These are phyloP conservation scores for Aphidius colemani DNA, from an alignment of 2,888 invertebrate genomes.

Conservation along the genomic window DNA sequence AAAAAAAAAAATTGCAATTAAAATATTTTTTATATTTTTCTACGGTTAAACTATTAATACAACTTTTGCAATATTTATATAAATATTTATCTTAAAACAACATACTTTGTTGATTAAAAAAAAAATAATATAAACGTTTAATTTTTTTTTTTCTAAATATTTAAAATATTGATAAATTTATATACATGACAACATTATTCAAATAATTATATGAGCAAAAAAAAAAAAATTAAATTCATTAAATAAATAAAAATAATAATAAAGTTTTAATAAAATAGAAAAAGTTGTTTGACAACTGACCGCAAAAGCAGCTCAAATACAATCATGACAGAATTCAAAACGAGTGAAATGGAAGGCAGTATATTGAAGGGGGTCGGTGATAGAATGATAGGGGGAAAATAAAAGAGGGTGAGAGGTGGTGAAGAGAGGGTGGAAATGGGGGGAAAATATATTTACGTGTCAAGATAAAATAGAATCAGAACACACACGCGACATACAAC, in stretches of 20 bases:
- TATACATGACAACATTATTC: too few species aligned
- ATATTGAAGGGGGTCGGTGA: not conserved
- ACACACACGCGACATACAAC: not conserved
- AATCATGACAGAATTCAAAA: conserved; percentile 16
- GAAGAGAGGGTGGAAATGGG: conserved; percentile 23
- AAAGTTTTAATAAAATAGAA: not conserved
- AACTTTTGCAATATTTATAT: too few species aligned
- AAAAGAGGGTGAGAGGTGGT: not conserved
- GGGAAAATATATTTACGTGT: conserved; percentile 30
- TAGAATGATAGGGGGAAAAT: conserved; percentile 6
- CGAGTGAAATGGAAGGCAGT: not conserved
- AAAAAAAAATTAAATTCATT: too few species aligned
- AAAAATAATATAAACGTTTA: not conserved
- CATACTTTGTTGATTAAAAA: not conserved
- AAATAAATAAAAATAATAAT: too few species aligned
- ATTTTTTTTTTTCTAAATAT: too few species aligned
- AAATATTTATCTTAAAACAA: too few species aligned
- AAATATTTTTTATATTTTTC: too few species aligned
- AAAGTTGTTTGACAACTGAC: conserved; percentile 25
- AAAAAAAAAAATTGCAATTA: too few species aligned
- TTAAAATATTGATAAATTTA: too few species aligned
- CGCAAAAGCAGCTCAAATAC: conserved; percentile 18
- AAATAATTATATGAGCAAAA: too few species aligned
- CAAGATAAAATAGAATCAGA: conserved; percentile 16
- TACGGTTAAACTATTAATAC: too few species aligned